Base-by-base conservation (phyloP, 1,140 invertebrate species). In the Lerema accius region DNA sequence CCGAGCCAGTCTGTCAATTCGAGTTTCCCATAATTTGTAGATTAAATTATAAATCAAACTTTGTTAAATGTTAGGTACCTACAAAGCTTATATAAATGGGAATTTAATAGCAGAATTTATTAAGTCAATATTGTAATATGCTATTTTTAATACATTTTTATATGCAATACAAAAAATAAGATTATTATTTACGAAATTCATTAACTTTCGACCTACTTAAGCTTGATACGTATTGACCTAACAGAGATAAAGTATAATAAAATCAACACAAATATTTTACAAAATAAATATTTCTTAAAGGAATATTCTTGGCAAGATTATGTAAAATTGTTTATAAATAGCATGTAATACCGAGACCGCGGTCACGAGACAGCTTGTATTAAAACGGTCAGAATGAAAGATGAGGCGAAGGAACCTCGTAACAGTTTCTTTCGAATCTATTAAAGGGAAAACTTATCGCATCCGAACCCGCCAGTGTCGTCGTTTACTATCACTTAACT, bases 401-500 rank as follows among this genome's bases (percentile, higher is more conserved):
- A 53, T 53, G 16, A 39, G 37, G 15, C 17, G 11, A 53, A 39
- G 6, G 50, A 32, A 51, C 35, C 15, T 37, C 7, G 16, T 50
- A 50, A 17, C 11, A 50, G 23, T 32, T 32, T 15, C 46, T 37
- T 16, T 50, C 48, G 32, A 37, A 16, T 50, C 28, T 17, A 51
- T 37, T 37, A 19, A 39, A 37, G 35, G 32, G 6, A 40, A 69
- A 71, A 77, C 71, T 80, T 77, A 75, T 74, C 73, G 76, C 65
- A 75, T 69, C 55, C 61, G 66, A 72, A 69, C 51, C 65, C 46
- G 61, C 39, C 58, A 64, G 55, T 63, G 66, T 71, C 64, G 62
- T 70, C 78, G 74, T 81, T 84, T 81, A 81, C 75, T 81, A 80
- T 83, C 80, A 81, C 78, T 83, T 78, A 79, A 80, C 74, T 81